These are phyloP conservation scores for Bactericera cockerelli DNA, from an alignment of 1,140 invertebrate species.

Conservation along the genomic window DNA sequence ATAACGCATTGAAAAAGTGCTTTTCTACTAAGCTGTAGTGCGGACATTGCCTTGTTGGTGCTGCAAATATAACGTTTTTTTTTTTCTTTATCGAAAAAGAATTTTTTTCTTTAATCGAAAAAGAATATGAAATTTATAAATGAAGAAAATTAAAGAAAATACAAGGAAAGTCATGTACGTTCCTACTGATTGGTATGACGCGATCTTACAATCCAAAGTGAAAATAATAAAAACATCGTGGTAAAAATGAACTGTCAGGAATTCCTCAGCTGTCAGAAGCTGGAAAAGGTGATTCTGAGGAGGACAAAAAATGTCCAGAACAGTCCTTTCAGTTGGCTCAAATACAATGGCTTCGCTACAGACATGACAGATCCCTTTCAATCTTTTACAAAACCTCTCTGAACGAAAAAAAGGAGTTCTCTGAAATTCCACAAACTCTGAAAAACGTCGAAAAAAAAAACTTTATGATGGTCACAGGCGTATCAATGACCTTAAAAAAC, in stretches of 20 bases:
- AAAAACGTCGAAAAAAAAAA: not conserved
- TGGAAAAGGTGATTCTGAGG: not conserved
- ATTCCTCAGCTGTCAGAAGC: not conserved
- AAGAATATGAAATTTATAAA: too few species aligned
- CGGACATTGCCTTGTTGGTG: too few species aligned
- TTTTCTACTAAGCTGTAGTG: too few species aligned
- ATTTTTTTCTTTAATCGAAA: too few species aligned
- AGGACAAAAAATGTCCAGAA: not conserved
- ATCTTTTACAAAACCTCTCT: not conserved
- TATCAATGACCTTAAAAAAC: not conserved
- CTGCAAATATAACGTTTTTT: too few species aligned
- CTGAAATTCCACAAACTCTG: not conserved
- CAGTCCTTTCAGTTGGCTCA: not conserved
- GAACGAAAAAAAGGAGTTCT: not conserved
- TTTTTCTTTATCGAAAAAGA: too few species aligned
- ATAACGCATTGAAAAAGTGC: too few species aligned
- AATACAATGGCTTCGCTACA: not conserved
- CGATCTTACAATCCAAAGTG: not conserved
- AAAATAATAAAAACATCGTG: not conserved
- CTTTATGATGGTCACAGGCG: not conserved
- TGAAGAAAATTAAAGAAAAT: too few species aligned
- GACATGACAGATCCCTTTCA: not conserved
- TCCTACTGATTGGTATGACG: not conserved
- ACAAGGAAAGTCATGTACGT: not conserved
- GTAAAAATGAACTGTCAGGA: not conserved